A percentile compares a stretch with the other conserved stretches of the same genome.
Evolutionary conservation across 2,888 invertebrate species (phyloP).

Genomic region (Macaria notata): DNA sequence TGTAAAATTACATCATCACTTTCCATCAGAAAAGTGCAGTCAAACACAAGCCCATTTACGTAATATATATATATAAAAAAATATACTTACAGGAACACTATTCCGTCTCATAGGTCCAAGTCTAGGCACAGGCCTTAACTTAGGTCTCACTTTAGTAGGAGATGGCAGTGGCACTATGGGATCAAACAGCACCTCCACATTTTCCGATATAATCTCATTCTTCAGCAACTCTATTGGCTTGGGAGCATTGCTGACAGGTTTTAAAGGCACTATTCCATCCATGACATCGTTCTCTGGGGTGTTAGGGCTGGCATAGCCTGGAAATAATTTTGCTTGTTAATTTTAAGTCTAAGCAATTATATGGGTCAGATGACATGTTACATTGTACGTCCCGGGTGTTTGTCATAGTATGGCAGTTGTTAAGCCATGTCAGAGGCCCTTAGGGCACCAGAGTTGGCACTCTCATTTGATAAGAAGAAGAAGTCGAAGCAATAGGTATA

Average conservation of each 20-base stretch:
- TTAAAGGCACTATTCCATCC: constrained; percentile 72
- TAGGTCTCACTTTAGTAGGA: constrained; percentile 84
- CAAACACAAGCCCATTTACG: too few relatives aligned
- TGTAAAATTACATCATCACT: too few relatives aligned
- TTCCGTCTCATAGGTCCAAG: constrained; percentile 84
- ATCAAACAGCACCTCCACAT: constrained; percentile 73
- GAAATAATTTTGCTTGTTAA: constrained; percentile 12
- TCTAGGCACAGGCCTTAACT: constrained; percentile 86
- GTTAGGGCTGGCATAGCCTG: constrained; percentile 63
- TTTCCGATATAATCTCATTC: constrained; percentile 72
- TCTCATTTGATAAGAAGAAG: too few relatives aligned
- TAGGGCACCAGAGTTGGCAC: too few relatives aligned
- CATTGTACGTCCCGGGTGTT: too few relatives aligned
- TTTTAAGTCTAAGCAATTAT: too few relatives aligned
- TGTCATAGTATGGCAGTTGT: too few relatives aligned
- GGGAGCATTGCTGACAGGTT: constrained; percentile 47
- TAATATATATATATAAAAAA: too few relatives aligned
- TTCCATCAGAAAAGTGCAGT: too few relatives aligned
- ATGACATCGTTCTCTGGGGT: constrained; percentile 62
- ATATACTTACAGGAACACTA: constrained; percentile 76
- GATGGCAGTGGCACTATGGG: constrained; percentile 79
- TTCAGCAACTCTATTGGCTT: constrained; percentile 67
- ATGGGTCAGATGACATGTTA: too few relatives aligned
- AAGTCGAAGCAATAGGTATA: too few relatives aligned
- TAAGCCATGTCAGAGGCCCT: too few relatives aligned